Conservation (phyloP, 2,888 invertebrate genomes). For the Cabera pusaria region DNA sequence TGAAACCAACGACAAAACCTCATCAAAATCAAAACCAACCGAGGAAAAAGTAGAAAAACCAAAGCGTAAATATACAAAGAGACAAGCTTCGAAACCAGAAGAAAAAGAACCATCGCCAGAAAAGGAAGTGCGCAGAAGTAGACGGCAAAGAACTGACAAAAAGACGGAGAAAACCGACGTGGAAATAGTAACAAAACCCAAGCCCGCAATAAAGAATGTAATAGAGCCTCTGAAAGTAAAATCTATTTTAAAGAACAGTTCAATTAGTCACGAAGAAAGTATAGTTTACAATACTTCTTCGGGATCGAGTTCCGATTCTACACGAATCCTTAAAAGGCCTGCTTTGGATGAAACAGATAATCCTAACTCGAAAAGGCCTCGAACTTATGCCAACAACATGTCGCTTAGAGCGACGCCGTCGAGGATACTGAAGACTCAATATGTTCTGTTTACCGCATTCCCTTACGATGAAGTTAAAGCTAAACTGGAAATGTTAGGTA, state of each 20-base stretch:
- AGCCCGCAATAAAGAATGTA: conserved; percentile 15
- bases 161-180: neutral
- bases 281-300: conserved; percentile 57
- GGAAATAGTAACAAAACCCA: no score
- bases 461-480: conserved; percentile 54
- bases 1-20: conserved; percentile 28
- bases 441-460: conserved; percentile 68
- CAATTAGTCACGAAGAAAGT: conserved; percentile 49
- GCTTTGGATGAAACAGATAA: conserved; percentile 37
- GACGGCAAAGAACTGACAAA: conserved; percentile 44
- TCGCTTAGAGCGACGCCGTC: conserved; percentile 47
- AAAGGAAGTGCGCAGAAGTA: conserved; percentile 55
- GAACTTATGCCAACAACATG: conserved; percentile 32
- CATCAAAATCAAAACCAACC: conserved; percentile 22
- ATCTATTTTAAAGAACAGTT: conserved; percentile 36
- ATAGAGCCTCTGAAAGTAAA: conserved; percentile 33
- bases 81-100: conserved; percentile 19
- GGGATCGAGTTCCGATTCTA: conserved; percentile 50
- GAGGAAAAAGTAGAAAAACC: conserved; percentile 16
- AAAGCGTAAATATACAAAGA: conserved; percentile 24
- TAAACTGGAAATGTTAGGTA: conserved; percentile 64
- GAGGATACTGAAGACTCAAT: conserved; percentile 44
- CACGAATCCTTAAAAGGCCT: conserved; percentile 48
- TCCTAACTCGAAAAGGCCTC: conserved; percentile 50
- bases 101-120: conserved; percentile 36